Percentiles rank a stretch among this genome's conserved stretches.
phyloP scores from a whole-genome alignment of 2,797 vertebrate genomes.

The Echiichthys vipera region DNA sequence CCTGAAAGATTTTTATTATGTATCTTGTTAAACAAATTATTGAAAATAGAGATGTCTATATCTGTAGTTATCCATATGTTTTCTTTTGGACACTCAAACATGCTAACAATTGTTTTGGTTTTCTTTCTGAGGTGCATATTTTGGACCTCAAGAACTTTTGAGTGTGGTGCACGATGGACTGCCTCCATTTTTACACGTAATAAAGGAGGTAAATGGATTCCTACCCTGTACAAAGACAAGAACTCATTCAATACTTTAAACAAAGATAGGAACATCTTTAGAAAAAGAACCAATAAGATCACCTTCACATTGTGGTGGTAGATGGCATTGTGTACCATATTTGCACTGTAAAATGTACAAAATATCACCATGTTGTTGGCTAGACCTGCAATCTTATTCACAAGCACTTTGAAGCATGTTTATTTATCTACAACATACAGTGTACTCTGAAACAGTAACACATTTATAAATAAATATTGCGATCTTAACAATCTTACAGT shows the following conservation, averaged over 20 bases:
- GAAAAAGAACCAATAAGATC: constrained; percentile 71
- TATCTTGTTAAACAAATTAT: constrained; percentile 34
- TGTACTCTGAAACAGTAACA: constrained; percentile 79
- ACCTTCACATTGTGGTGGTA: constrained; percentile 76
- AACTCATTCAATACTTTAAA: constrained; percentile 69
- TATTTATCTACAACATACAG: constrained; percentile 89
- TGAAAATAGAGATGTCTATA: constrained; percentile 29
- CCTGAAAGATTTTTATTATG: constrained; percentile 10
- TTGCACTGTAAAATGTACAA: constrained; percentile 80
- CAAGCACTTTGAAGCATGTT: constrained; percentile 85
- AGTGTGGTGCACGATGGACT: constrained; percentile 33
- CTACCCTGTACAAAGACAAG: constrained; percentile 78
- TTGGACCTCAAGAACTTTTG: constrained; percentile 26
- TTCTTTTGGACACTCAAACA: constrained; percentile 19
- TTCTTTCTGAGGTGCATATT: constrained; percentile 38
- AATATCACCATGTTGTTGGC: constrained; percentile 76
- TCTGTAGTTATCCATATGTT: constrained; percentile 16
- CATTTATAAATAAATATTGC: constrained; percentile 87
- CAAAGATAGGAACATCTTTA: constrained; percentile 69
- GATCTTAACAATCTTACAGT: constrained; percentile 79
- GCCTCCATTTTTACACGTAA: constrained; percentile 51
- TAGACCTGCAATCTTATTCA: constrained; percentile 79
- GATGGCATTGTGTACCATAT: constrained; percentile 70
- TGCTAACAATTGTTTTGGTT: constrained; percentile 51
- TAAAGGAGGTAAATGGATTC: constrained; percentile 57